Evolutionary conservation across 2,113 vertebrate genomes (phyloP).

Genomic region (Notothenia coriiceps): DNA sequence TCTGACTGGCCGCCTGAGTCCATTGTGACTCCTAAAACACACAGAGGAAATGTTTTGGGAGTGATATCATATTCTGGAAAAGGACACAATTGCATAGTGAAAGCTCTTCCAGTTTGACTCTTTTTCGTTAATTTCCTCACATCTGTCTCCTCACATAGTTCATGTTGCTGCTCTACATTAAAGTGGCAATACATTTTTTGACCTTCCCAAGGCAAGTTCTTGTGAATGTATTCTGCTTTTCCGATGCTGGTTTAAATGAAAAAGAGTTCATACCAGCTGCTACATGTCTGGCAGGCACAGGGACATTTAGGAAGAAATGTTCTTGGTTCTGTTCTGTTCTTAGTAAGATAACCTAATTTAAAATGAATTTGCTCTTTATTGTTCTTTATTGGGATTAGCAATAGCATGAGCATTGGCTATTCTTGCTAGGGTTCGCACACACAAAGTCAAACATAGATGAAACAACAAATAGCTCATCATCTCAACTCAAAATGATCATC

Average conservation of each 20-base stretch:
- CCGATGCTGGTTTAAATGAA: conserved; percentile 18
- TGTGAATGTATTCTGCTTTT: neutral
- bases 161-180: neutral
- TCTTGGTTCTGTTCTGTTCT: neutral
- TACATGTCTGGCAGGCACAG: neutral
- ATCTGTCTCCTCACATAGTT: neutral
- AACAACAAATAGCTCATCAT: too few relatives aligned
- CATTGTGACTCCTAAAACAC: conserved; percentile 33
- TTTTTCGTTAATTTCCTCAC: conserved; percentile 14
- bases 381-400: too few relatives aligned
- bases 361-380: neutral
- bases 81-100: conserved; percentile 25
- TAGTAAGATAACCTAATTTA: neutral
- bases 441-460: too few relatives aligned
- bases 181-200: conserved; percentile 8
- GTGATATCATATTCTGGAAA: conserved; percentile 64
- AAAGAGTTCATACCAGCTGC: conserved; percentile 16
- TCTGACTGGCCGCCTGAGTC: conserved; percentile 28
- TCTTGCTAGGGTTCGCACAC: too few relatives aligned
- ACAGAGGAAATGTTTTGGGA: conserved; percentile 62
- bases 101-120: neutral
- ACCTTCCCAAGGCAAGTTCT: neutral
- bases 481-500: too few relatives aligned
- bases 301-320: neutral
- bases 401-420: too few relatives aligned